Conservation (phyloP, 2,113 vertebrate genomes). For the Semnornis frantzii region DNA sequence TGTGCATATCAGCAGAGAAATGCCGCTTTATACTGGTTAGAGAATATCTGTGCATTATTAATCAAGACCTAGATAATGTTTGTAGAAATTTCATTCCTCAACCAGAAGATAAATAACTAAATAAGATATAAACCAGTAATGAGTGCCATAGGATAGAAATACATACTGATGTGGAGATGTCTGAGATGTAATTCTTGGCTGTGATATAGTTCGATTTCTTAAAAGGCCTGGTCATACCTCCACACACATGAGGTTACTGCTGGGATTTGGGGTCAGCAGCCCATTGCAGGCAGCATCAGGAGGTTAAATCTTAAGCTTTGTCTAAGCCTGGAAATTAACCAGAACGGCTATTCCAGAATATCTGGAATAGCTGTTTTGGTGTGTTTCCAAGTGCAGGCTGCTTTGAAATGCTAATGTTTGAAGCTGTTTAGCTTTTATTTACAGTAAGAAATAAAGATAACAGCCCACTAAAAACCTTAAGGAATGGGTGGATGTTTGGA, state of each 20-base stretch:
- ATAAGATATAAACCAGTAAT: slow-evolving; percentile 25
- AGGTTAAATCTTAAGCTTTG: slow-evolving; percentile 35
- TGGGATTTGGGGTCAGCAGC: slow-evolving; percentile 23
- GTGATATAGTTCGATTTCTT: slow-evolving; percentile 6
- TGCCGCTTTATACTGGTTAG: slow-evolving; percentile 22
- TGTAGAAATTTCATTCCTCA: slow-evolving; percentile 1
- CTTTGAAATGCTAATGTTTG: slow-evolving; percentile 51
- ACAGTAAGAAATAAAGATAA: slow-evolving; percentile 11
- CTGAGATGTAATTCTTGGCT: slow-evolving; percentile 16
- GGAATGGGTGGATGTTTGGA: not conserved
- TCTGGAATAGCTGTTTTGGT: slow-evolving; percentile 17
- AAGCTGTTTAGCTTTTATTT: slow-evolving; percentile 31
- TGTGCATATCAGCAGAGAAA: slow-evolving; percentile 7
- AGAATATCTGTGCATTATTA: slow-evolving; percentile 28
- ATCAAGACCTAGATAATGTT: slow-evolving; percentile 16
- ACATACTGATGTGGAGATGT: slow-evolving; percentile 32
- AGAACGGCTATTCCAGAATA: not conserved
- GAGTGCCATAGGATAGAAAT: slow-evolving; percentile 17
- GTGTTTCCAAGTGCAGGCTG: slow-evolving; percentile 29
- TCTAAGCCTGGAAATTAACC: slow-evolving; percentile 31
- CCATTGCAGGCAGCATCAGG: not conserved
- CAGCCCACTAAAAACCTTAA: not conserved
- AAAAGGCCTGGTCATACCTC: slow-evolving; percentile 44
- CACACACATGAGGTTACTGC: slow-evolving; percentile 20
- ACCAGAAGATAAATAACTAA: slow-evolving; percentile 37